phyloP scores from a whole-genome alignment of 2,797 vertebrate species.

The Rhincodon typus region DNA sequence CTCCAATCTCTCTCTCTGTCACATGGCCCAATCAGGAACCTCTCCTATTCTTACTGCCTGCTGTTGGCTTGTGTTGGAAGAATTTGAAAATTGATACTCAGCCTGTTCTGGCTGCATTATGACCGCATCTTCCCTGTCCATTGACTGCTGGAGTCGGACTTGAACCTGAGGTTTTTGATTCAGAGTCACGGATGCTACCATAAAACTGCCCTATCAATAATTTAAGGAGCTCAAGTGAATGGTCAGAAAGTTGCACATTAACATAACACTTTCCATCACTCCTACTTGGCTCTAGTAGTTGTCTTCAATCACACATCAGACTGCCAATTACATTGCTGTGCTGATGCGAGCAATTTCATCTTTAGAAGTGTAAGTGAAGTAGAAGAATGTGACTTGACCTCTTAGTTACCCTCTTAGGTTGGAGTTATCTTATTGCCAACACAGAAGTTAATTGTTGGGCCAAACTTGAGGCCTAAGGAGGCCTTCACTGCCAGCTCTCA shows the following conservation, averaged over 20 bases:
- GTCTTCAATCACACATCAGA: not conserved
- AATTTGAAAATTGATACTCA: too few relatives aligned
- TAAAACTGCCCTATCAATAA: not conserved
- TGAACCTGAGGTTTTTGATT: too few relatives aligned
- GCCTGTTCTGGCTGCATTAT: too few relatives aligned
- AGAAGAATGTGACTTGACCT: not conserved
- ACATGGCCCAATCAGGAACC: too few relatives aligned
- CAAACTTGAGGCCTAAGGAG: not conserved
- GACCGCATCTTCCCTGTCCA: too few relatives aligned
- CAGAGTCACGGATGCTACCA: too few relatives aligned
- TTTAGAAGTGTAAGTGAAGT: not conserved
- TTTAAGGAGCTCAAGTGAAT: not conserved
- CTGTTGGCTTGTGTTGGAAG: too few relatives aligned
- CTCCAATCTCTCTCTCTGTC: too few relatives aligned
- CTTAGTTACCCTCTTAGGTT: not conserved
- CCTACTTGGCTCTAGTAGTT: not conserved
- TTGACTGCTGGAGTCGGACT: too few relatives aligned
- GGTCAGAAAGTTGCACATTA: not conserved
- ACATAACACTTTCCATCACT: not conserved
- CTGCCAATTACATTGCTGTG: not conserved
- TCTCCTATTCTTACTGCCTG: too few relatives aligned
- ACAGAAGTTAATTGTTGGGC: not conserved
- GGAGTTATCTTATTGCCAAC: not conserved
- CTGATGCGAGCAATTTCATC: not conserved
- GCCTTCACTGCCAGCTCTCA: too few relatives aligned